These are phyloP conservation scores for Pterostichus niger DNA, from an alignment of 2,888 invertebrate genomes.

Conservation along the genomic window DNA sequence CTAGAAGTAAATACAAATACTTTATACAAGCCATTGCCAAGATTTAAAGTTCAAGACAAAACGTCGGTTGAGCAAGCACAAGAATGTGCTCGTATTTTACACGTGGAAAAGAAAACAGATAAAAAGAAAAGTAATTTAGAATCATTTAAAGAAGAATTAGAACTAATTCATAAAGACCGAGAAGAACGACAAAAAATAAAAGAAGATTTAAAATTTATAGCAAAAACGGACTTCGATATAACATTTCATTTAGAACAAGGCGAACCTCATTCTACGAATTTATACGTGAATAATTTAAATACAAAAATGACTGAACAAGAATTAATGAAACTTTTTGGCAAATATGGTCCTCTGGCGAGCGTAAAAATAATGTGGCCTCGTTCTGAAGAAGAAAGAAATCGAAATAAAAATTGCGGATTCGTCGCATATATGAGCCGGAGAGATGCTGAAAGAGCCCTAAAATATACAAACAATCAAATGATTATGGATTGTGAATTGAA, in stretches of 20 bases:
- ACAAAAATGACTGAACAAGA: slow-evolving; percentile 97
- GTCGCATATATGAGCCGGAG: slow-evolving; percentile 99
- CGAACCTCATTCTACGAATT: slow-evolving; percentile 97
- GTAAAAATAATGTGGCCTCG: slow-evolving; percentile 99
- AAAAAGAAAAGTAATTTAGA: slow-evolving; percentile 98
- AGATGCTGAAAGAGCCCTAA: slow-evolving; percentile 95
- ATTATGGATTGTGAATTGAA: slow-evolving; percentile 97
- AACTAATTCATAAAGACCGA: slow-evolving; percentile 95
- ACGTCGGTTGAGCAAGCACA: slow-evolving; percentile 82
- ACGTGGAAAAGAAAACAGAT: slow-evolving; percentile 81
- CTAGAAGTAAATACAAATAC: slow-evolving; percentile 90
- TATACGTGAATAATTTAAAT: slow-evolving; percentile 97
- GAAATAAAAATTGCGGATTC: slow-evolving; percentile 97
- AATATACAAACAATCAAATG: slow-evolving; percentile 91
- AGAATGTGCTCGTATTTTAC: slow-evolving; percentile 83
- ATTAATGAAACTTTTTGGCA: slow-evolving; percentile 97
- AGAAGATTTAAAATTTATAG: slow-evolving; percentile 81
- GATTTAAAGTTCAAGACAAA: slow-evolving; percentile 80
- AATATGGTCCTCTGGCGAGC: slow-evolving; percentile 97
- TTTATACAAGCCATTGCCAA: slow-evolving; percentile 93
- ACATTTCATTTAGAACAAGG: slow-evolving; percentile 83
- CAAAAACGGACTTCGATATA: slow-evolving; percentile 64
- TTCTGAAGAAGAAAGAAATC: slow-evolving; percentile 95
- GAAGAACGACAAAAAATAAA: slow-evolving; percentile 94
- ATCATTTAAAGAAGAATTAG: slow-evolving; percentile 97